Base-by-base conservation (phyloP, 2,888 invertebrate species). In the Andrena marginata region DNA sequence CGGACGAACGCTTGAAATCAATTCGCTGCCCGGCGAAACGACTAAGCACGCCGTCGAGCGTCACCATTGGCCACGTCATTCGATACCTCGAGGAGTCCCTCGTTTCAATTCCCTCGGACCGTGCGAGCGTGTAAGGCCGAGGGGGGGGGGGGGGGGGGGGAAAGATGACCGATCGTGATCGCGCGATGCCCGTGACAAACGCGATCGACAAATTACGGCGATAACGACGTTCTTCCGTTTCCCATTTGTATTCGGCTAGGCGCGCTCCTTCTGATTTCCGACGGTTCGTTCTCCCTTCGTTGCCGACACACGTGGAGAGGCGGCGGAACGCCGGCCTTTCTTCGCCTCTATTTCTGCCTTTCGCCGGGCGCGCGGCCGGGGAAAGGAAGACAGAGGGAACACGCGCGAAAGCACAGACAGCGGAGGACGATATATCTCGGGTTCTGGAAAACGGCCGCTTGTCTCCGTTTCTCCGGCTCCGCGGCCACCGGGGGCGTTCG, bases 141-240 rank as follows among this genome's bases (percentile, higher is more conserved):
- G n/a, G n/a, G n/a, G n/a, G n/a, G n/a, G n/a, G n/a, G n/a, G n/a
- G n/a, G 13, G 54, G 26, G 8, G 7, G 69, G 33, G 10, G 35
- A 59, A 62, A 31, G 62, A 77, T 69, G 79, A 79, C 35, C 80
- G 59, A 80, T 80, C 68, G 49, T 23, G 65, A 48, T 62, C 29
- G 16, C 78, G n/a, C 81, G 69, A 48, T 54, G 75, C 42, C 29
- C 51, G 51, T 29, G 69, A 65, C 74, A 54, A 78, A 70, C 31
- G 74, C 64, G 62, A 75, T 80, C 82, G 82, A 80, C 73, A 65
- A 73, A 77, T 77, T 82, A 72, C 69, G 49, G n/a, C 70, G 69
- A 56, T 82, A 83, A 83, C 82, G 60, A 82, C 71, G 65, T 33
- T 56, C 73, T 82, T 82, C 81, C 73, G 82, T 81, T 75, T 67